Evolutionary conservation across 2,797 vertebrate genomes (phyloP).

Genomic region (Malurus leucopterus): DNA sequence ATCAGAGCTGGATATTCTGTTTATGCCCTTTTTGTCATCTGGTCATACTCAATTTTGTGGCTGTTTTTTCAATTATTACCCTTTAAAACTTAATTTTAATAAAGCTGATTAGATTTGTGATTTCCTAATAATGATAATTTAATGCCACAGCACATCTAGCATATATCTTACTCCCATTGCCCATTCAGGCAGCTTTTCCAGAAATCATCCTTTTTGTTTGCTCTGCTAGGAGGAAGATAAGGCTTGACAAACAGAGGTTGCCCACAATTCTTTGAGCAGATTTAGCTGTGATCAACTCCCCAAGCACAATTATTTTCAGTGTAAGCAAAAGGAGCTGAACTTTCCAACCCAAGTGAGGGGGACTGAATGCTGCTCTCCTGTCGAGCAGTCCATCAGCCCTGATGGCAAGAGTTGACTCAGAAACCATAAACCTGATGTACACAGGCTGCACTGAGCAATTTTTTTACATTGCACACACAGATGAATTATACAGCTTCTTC

Average conservation of each 20-base stretch:
- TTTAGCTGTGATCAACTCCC: neutral
- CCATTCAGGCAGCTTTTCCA: neutral
- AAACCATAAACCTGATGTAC: neutral
- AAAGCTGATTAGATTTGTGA: neutral
- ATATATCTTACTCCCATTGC: neutral
- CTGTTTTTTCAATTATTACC: neutral
- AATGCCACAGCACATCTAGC: neutral
- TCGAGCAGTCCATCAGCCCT: neutral
- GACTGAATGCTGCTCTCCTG: neutral
- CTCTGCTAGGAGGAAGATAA: constrained; percentile 33
- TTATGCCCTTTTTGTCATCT: neutral
- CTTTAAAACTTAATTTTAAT: neutral
- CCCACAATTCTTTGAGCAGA: neutral
- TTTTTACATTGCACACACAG: neutral
- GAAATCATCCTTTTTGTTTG: neutral
- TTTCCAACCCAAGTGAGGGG: rapidly evolving
- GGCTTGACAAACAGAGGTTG: constrained; percentile 6
- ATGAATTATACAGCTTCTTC: neutral
- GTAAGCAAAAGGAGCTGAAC: neutral
- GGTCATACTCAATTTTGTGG: neutral
- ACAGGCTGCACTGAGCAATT: neutral
- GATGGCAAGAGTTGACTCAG: neutral
- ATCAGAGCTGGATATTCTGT: neutral
- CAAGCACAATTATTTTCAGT: neutral
- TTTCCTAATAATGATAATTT: neutral